Evolutionary conservation across 2,797 vertebrate species (phyloP), one percentile per base, ranked within the genome.

Genomic region (Silurus aristotelis): DNA sequence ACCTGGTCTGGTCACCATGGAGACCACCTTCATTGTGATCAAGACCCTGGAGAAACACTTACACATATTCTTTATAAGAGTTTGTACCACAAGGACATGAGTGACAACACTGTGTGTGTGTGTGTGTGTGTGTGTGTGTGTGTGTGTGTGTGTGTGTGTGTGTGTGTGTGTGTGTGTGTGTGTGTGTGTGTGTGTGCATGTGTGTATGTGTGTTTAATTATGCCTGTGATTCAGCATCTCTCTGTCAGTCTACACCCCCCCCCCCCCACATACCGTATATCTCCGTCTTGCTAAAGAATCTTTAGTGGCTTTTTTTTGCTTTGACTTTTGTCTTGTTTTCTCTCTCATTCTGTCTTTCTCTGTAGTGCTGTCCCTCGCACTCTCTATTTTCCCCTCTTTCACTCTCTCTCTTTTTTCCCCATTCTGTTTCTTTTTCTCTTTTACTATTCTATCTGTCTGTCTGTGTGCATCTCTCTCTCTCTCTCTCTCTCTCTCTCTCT

Each of bases 191-290:
- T 73, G 43, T 80, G 52, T 6, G 60, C 64, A 25, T 55, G 56
- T 79, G 19, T 79, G 64, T 67, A 22, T 83, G 80, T 72, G 27
- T 70, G 92, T 94, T 63, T 6, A 63, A 15, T 64, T 25, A 46
- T 63, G 60, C 55, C 89, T 73, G 88, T 91, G 92, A 92, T 91
- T 93, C 91, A 58, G 84, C 87, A 79, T 43, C 31, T 77, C 52
- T 19, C 56, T 22, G 27, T 38, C 75, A 78, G 17, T 77, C 55
- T 77, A 55, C 73, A 60, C 56, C 10, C 73, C 48, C 56, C 10
- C 56, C 10, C 73, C 73, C 52, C 12, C 5, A 56, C 20, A 77
- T 77, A 20, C 75, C 5, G 5, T 20, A 77, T 61, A 22, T 27
- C 48, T 17, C 27, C 15, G 7, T n/a, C 27, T 15, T 63, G 31